Conservation (phyloP, 2,888 invertebrate species). For the Horisme vitalbata region DNA sequence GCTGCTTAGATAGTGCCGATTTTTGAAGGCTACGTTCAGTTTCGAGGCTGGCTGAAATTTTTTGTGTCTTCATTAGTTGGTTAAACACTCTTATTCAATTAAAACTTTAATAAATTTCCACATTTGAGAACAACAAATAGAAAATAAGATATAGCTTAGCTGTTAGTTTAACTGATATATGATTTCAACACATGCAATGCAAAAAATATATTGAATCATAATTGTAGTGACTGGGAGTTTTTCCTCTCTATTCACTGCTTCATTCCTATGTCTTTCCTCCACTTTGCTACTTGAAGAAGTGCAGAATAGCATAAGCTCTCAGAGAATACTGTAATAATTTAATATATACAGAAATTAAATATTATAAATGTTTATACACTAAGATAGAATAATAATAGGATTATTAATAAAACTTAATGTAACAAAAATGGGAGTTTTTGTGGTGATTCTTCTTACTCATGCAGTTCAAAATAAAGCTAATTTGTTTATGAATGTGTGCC, state of each 20-base stretch:
- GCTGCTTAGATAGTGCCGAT: conserved; percentile 89
- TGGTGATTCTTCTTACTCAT: too few species aligned
- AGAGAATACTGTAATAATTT: too few species aligned
- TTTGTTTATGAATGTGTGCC: too few species aligned
- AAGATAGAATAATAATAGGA: too few species aligned
- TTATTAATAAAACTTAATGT: too few species aligned
- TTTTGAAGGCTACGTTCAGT: conserved; percentile 92
- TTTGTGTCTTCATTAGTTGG: neutral
- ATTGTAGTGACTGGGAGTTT: neutral
- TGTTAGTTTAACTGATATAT: conserved; percentile 29
- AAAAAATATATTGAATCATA: neutral
- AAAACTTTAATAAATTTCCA: conserved; percentile 19
- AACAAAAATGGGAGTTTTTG: too few species aligned
- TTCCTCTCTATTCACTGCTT: neutral
- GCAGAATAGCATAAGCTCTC: too few species aligned
- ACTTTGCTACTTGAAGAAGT: neutral
- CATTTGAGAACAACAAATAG: conserved; percentile 39
- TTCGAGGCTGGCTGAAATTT: conserved; percentile 85
- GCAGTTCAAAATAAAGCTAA: too few species aligned
- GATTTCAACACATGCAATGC: conserved; percentile 17
- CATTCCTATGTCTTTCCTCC: too few species aligned
- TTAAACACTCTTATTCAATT: conserved; percentile 30
- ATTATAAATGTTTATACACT: too few species aligned
- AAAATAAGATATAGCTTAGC: conserved; percentile 43
- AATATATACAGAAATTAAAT: too few species aligned